A percentile compares a stretch with the other conserved stretches of the same genome.
Conservation (phyloP, 2,888 invertebrate genomes). For the Lasioglossum morio region DNA sequence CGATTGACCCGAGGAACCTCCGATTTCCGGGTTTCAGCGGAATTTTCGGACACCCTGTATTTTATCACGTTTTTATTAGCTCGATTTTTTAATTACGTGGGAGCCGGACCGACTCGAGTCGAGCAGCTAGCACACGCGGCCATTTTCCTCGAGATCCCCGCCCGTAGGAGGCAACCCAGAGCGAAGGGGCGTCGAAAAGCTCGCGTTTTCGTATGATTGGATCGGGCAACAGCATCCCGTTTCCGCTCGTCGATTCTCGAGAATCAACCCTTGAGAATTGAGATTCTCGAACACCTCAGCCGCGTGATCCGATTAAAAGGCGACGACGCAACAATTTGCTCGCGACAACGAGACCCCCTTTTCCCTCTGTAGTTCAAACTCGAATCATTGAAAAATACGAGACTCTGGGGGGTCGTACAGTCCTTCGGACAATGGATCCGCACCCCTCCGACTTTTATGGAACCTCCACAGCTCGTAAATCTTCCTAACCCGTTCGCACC, state of each 20-base stretch:
- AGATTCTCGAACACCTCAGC: background rate
- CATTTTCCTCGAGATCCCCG: constrained; percentile 2
- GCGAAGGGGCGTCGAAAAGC: background rate
- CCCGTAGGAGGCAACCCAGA: constrained; percentile 5
- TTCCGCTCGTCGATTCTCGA: background rate
- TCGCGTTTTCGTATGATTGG: background rate
- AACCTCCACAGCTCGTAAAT: background rate
- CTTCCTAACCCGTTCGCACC: background rate
- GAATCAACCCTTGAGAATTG: background rate
- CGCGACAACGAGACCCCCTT: background rate
- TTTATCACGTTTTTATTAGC: background rate
- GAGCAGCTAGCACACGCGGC: background rate
- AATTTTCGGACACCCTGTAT: too few species aligned
- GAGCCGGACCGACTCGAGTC: background rate
- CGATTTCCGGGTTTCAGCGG: too few species aligned
- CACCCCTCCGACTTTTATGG: background rate
- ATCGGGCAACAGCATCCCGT: background rate
- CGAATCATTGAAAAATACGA: background rate
- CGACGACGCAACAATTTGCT: background rate
- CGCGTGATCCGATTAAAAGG: constrained; percentile 2
- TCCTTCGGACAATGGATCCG: background rate
- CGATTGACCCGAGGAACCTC: too few species aligned
- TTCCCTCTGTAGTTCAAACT: background rate
- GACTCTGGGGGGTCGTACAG: background rate
- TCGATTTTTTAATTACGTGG: background rate